Conservation (phyloP, 64 coral and sea anemone species). For the Catalaphyllia jardinei region DNA sequence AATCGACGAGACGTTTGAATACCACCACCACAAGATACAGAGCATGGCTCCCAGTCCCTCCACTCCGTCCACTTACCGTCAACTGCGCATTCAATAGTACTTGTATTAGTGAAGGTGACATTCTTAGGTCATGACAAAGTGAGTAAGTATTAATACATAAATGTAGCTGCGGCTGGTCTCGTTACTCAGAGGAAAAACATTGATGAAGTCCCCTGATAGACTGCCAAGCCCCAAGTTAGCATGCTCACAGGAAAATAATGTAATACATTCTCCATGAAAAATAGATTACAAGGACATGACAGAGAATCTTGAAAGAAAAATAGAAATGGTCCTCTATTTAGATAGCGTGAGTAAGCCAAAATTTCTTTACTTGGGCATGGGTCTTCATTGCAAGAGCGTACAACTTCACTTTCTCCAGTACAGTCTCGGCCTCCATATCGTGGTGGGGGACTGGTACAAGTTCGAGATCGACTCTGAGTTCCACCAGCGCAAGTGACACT, state of each 20-base stretch:
- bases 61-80: conserved; percentile 41
- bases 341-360: neutral
- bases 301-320: neutral
- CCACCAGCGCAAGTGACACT: conserved; percentile 40
- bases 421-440: conserved; percentile 1
- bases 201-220: no score
- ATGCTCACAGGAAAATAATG: no score
- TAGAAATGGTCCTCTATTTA: neutral
- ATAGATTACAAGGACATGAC: neutral
- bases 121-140: no score
- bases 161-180: neutral
- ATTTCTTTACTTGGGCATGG: conserved; percentile 45
- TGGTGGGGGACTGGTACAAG: conserved; percentile 4
- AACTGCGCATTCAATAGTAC: neutral
- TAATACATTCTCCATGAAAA: no score
- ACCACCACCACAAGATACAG: conserved; percentile 28
- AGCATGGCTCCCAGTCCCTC: conserved; percentile 14
- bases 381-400: conserved; percentile 5
- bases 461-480: conserved; percentile 18
- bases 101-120: neutral
- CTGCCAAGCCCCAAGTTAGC: no score
- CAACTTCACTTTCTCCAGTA: neutral
- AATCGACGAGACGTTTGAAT: neutral
- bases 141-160: no score
- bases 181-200: no score